phyloP scores from a whole-genome alignment of 2,797 vertebrate genomes.

The Margarornis squamiger region DNA sequence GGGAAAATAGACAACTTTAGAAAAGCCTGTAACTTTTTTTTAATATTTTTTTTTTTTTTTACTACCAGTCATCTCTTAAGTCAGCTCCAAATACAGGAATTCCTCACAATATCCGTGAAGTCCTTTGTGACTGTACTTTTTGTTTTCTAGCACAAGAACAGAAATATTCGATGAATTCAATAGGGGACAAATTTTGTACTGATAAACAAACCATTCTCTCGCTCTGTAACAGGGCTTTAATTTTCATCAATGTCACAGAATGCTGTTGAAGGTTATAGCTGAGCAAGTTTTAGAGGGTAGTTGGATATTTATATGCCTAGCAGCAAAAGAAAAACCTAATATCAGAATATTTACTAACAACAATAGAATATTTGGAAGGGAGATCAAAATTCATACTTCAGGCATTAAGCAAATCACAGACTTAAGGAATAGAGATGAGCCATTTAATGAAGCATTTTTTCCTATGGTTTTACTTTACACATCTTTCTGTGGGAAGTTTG shows the following conservation, averaged over 20 bases:
- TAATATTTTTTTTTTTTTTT: background rate
- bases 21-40: background rate
- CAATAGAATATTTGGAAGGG: background rate
- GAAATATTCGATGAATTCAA: background rate
- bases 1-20: background rate
- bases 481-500: background rate
- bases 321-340: background rate
- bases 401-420: background rate
- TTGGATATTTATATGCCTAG: background rate
- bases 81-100: background rate
- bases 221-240: background rate
- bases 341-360: background rate
- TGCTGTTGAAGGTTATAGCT: background rate
- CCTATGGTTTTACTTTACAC: background rate
- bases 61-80: background rate
- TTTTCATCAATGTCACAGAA: background rate
- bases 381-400: background rate
- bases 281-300: background rate
- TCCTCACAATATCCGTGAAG: background rate
- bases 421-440: background rate
- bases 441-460: background rate
- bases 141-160: background rate
- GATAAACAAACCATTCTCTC: background rate
- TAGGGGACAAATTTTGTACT: background rate
- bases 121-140: background rate